These are phyloP conservation scores for Cybosia mesomella DNA, from an alignment of 2,888 invertebrate genomes.

Conservation along the genomic window DNA sequence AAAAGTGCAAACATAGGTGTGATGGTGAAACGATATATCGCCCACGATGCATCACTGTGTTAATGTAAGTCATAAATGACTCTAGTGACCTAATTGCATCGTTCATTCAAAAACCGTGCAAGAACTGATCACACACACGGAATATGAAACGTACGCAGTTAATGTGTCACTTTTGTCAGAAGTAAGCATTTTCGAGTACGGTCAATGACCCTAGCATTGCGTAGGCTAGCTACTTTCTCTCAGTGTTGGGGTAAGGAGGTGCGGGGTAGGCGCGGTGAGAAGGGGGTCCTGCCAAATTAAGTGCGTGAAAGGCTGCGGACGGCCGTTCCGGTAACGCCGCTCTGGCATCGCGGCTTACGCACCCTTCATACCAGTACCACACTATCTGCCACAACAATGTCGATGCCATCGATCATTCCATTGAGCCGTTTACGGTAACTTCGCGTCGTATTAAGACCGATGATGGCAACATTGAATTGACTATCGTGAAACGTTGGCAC, in stretches of 20 bases:
- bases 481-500: slow-evolving; percentile 56
- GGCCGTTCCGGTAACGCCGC: slow-evolving; percentile 68
- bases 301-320: slow-evolving; percentile 84
- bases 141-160: slow-evolving; percentile 83
- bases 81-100: slow-evolving; percentile 73
- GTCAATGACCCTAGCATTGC: slow-evolving; percentile 86
- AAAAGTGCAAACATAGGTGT: not conserved
- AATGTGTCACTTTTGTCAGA: slow-evolving; percentile 86
- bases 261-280: slow-evolving; percentile 69
- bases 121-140: slow-evolving; percentile 83
- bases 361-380: slow-evolving; percentile 48
- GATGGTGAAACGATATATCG: slow-evolving; percentile 16
- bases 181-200: slow-evolving; percentile 85
- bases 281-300: slow-evolving; percentile 86
- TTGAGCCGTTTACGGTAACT: slow-evolving; percentile 46
- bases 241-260: slow-evolving; percentile 71
- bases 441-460: slow-evolving; percentile 28
- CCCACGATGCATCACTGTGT: slow-evolving; percentile 51
- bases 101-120: slow-evolving; percentile 75
- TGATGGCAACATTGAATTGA: slow-evolving; percentile 37
- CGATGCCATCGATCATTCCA: slow-evolving; percentile 38
- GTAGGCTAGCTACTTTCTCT: slow-evolving; percentile 87
- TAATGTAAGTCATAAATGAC: slow-evolving; percentile 60
- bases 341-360: slow-evolving; percentile 52
- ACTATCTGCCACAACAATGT: slow-evolving; percentile 48